These are phyloP conservation scores for Myiozetetes cayanensis DNA, from an alignment of 2,113 vertebrate species.

Conservation along the genomic window DNA sequence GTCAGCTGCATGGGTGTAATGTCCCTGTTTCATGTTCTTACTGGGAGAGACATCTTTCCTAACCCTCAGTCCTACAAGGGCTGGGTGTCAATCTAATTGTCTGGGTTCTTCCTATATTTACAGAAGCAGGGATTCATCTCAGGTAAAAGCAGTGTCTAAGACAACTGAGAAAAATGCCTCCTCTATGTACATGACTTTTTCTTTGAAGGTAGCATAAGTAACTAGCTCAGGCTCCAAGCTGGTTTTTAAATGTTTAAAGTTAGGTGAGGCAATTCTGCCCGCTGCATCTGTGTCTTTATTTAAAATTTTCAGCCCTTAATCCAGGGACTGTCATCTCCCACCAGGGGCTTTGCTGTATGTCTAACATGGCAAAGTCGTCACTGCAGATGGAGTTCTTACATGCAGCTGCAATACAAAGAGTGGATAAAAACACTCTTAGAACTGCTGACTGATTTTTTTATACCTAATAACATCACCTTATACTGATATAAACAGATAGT, in stretches of 20 bases:
- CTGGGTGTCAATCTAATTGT: not conserved
- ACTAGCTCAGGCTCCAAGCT: not conserved
- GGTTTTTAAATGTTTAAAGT: not conserved
- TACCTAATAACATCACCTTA: not conserved
- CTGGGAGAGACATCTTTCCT: not conserved
- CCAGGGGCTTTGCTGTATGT: not conserved
- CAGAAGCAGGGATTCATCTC: not conserved
- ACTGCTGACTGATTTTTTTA: not conserved
- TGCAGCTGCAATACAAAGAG: not conserved
- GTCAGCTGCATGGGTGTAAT: not conserved
- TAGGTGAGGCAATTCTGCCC: not conserved
- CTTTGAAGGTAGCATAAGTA: not conserved
- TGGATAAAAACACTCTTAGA: not conserved
- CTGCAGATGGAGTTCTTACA: not conserved
- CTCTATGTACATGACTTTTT: not conserved
- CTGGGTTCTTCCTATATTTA: not conserved
- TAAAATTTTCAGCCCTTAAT: not conserved
- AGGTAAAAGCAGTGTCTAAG: not conserved
- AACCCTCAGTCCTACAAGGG: not conserved
- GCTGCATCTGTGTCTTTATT: not conserved
- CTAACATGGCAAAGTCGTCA: not conserved
- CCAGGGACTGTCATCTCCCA: not conserved
- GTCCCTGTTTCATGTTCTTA: not conserved
- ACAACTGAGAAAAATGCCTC: not conserved
- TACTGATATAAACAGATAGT: not conserved